These are phyloP conservation scores for Pteronotus mesoamericanus DNA, from an alignment of 2,797 vertebrate species.

Conservation along the genomic window DNA sequence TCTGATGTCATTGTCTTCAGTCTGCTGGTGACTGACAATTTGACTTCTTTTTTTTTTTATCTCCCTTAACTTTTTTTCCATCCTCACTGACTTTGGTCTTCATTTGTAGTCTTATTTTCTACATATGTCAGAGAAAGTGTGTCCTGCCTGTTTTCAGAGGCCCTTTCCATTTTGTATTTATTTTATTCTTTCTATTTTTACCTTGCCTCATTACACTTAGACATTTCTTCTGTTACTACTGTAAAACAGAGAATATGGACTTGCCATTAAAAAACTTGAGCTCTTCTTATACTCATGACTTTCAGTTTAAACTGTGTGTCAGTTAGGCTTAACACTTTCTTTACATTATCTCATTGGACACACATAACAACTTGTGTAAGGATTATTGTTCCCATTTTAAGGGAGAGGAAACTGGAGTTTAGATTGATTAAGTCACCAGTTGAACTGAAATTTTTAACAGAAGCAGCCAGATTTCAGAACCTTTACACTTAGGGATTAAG, in stretches of 20 bases:
- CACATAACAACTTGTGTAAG: neutral
- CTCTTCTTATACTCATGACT: neutral
- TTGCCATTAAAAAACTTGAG: neutral
- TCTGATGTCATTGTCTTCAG: neutral
- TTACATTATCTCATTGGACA: neutral
- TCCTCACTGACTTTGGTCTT: neutral
- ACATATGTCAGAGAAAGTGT: neutral
- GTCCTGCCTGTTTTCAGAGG: neutral
- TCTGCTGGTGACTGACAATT: neutral
- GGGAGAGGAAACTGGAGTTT: neutral
- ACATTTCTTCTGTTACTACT: neutral
- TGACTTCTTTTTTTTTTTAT: neutral
- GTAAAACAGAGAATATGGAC: neutral
- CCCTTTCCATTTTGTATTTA: neutral
- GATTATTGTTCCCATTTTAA: neutral
- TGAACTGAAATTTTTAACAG: neutral
- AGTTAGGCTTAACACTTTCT: neutral
- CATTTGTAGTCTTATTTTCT: neutral
- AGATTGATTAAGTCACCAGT: neutral
- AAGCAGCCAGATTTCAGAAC: neutral
- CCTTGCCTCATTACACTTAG: neutral
- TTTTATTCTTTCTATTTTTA: neutral
- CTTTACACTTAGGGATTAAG: neutral
- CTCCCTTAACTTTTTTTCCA: neutral
- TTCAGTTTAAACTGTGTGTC: neutral